A percentile compares a stretch with the other conserved stretches of the same genome.
Conservation (phyloP, 2,888 invertebrate genomes). For the Hydrotaea diabolus region DNA sequence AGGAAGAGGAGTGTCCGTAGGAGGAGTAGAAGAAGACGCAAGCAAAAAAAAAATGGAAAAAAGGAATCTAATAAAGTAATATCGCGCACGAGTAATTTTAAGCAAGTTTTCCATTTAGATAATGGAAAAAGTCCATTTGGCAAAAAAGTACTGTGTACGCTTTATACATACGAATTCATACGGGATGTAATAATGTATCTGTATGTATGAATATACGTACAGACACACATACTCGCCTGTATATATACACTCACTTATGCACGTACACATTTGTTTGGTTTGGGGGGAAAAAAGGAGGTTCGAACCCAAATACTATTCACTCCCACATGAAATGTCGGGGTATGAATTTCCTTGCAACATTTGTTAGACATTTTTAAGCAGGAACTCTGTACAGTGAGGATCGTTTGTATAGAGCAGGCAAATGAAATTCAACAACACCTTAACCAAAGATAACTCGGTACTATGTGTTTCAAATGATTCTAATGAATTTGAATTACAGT, state of each 20-base stretch:
- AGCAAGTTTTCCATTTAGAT: slow-evolving; percentile 78
- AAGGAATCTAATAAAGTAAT: slow-evolving; percentile 77
- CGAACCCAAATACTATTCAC: slow-evolving; percentile 38
- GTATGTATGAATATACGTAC: slow-evolving; percentile 17
- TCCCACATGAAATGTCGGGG: slow-evolving; percentile 38
- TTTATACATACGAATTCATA: slow-evolving; percentile 51
- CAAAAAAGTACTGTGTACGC: slow-evolving; percentile 40
- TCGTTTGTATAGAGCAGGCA: not conserved
- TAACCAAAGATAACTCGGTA: no score
- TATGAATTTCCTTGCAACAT: not conserved
- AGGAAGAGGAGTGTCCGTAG: not conserved
- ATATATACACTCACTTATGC: not conserved
- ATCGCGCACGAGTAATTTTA: slow-evolving; percentile 75
- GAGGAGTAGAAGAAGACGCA: not conserved
- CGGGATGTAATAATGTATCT: slow-evolving; percentile 31
- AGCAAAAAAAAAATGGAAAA: slow-evolving; percentile 43
- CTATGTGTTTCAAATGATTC: no score
- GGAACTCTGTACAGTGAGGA: not conserved
- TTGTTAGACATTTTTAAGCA: not conserved
- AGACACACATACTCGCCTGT: not conserved
- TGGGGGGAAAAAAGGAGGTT: not conserved
- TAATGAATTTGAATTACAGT: no score
- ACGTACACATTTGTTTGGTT: slow-evolving; percentile 23
- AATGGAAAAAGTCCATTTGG: slow-evolving; percentile 79
- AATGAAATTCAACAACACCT: no score